Evolutionary conservation across 2,797 vertebrate species (phyloP), one percentile per base, ranked within the genome.

Genomic region (Pantherophis alleghaniensis): DNA sequence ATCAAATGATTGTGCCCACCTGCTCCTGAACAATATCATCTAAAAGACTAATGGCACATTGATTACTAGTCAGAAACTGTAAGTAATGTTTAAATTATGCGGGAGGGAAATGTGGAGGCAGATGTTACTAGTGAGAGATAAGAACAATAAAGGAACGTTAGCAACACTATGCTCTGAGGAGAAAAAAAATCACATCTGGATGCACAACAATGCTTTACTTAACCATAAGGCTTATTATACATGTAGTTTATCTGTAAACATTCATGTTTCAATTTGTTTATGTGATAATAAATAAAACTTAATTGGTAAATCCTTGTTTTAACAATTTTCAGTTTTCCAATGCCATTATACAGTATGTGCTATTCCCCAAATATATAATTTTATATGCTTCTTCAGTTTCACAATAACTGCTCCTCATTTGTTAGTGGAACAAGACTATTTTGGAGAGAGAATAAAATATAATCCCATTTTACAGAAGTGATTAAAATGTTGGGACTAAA

Each of bases 271-370:
- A 93, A 96, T 95, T 95, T 95, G 95, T 92, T 89, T 94, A 42
- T 91, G 56, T 91, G 93, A 89, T 90, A 96, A 93, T 94, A 96
- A 96, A 96, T 92, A 95, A 88, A 74, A 96, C 32, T 47, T 92
- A 94, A 94, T 91, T 95, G 95, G 91, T 94, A 87, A 93, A 94
- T 95, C 92, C 93, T 96, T 95, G 90, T 18, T 47, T 51, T 89
- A 47, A 13, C 53, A 87, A 83, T 51, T 89, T 92, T 26, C 91
- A 93, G 88, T 60, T 95, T 90, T 74, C 37, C 0, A 0, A 93
- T 89, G 95, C 69, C 0, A 7, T 89, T 86, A 60, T 11, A 92
- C 0, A 94, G 92, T 87, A 92, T 92, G 96, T 94, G 91, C 91
- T 47, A 91, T 90, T 95, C 60, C 86, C 57, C 92, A 94, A 91